Evolutionary conservation across 2,113 vertebrate species (phyloP), one percentile per base, ranked within the genome.

Genomic region (Saguinus midas): DNA sequence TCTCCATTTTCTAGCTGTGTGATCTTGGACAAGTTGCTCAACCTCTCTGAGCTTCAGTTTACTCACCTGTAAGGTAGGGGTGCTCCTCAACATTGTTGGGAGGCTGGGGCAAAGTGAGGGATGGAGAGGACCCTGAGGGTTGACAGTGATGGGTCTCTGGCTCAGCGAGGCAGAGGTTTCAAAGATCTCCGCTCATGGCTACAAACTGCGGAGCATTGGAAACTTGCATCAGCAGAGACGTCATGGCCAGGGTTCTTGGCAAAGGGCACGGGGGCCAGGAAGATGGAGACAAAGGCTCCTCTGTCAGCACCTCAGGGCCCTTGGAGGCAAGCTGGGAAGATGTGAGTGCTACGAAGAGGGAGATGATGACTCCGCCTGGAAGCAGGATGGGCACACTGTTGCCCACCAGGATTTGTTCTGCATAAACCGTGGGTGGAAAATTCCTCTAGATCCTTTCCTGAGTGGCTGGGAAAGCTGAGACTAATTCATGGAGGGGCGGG

Each of bases 241-340:
- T 48, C 40, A 7, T 0, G 5, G 52, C 80, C 87, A 32, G 40
- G 35, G 52, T 27, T 94, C 70, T 95, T 83, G 89, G 81, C 81
- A 72, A 78, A 75, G 48, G 89, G 8, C 2, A 4, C 9, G 70
- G 76, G 82, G 37, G 23, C 6, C 14, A 13, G 58, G 58, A 93
- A 25, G n/a, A 79, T n/a, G 45, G 87, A 91, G 72, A 95, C 95
- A 94, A 92, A 96, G 94, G 27, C 76, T 40, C 66, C 55, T 96
- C 79, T 97, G 95, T 96, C 21, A 40, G 61, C 55, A 45, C 5
- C 68, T 66, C 5, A n/a, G 61, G 72, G 57, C 64, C 76, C 0
- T 1, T 1, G 0, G 79, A 50, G 68, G 84, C 13, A 2, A 37
- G 23, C 10, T 55, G 48, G 93, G 37, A 76, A 70, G 72, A 52